Evolutionary conservation across 2,113 vertebrate genomes (phyloP).

Genomic region (Castor canadensis): DNA sequence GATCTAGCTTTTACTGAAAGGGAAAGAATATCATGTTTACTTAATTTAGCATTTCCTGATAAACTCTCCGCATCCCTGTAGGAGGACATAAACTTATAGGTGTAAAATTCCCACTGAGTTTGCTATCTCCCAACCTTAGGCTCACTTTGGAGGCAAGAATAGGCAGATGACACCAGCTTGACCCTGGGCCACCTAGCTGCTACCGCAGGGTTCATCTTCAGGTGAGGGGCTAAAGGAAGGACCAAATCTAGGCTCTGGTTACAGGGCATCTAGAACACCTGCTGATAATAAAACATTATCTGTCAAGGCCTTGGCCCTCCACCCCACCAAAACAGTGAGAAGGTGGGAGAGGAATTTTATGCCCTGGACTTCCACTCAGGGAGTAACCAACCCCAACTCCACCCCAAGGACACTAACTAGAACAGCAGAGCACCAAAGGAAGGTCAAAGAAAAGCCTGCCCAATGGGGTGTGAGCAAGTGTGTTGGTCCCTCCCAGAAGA

Average conservation of each 20-base stretch:
- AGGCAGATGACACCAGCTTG: slow-evolving; percentile 51
- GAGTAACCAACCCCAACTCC: not conserved
- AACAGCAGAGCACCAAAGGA: not conserved
- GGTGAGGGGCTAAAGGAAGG: slow-evolving; percentile 80
- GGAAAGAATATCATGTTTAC: slow-evolving; percentile 4
- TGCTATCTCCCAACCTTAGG: not conserved
- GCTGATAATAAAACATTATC: slow-evolving; percentile 85
- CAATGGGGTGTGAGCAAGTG: not conserved
- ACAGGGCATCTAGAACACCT: slow-evolving; percentile 83
- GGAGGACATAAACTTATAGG: slow-evolving; percentile 25
- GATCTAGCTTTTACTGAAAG: slow-evolving; percentile 31
- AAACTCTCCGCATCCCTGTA: not conserved
- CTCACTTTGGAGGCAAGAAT: slow-evolving; percentile 33
- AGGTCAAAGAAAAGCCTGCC: slow-evolving; percentile 13
- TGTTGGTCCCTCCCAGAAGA: not conserved
- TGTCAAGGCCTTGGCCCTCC: slow-evolving; percentile 76
- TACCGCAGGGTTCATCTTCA: slow-evolving; percentile 82
- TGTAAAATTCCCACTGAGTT: slow-evolving; percentile 22
- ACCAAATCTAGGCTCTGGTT: slow-evolving; percentile 67
- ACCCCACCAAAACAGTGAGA: slow-evolving; percentile 53
- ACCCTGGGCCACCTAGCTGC: slow-evolving; percentile 71
- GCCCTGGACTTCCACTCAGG: slow-evolving; percentile 34
- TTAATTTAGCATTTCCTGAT: slow-evolving; percentile 52
- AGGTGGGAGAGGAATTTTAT: slow-evolving; percentile 63
- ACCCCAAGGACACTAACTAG: not conserved